Evolutionary conservation across 2,888 invertebrate genomes (phyloP), one percentile per base, ranked within the genome.

Genomic region (Beris chalybata): DNA sequence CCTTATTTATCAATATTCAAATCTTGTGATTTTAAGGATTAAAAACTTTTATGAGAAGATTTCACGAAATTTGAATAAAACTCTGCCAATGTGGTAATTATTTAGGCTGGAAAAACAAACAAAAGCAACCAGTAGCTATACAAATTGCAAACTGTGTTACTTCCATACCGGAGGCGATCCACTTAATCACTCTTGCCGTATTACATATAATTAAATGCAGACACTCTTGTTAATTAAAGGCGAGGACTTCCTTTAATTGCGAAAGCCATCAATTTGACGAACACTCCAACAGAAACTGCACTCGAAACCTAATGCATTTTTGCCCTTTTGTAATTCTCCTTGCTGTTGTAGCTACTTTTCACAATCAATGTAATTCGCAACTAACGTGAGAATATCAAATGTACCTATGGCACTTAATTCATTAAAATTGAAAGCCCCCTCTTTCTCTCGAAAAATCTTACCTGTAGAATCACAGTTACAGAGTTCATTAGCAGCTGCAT

Each of bases 161-260:
- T 61, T 61, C 61, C 61, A 50, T 61, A 45, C 61, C 61, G 44
- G 38, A n/a, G 61, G 59, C 32, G 38, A 61, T 4, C 22, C 52
- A 61, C 32, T 61, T 22, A 50, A 61, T 61, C 61, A 61, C 50
- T n/a, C 32, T 22, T 50, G 32, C 61, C 22, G 38, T 38, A 52
- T 50, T 32, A 38, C 50, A 22, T 38, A 9, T 9, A 61, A 61
- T 61, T 61, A 61, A 61, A 61, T 52, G 50, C 61, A 52, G 61
- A 52, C 61, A 61, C 61, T 47, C 61, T 47, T 50, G 61, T 38
- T 61, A 61, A 61, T 61, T 61, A 61, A 52, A 52, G 50, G n/a
- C 29, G 32, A 15, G 38, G 4, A 22, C 52, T 32, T 13, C 22
- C 11, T 61, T 53, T 30, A 53, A 53, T 53, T 53, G 53, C 53